A percentile compares a stretch with the other conserved stretches of the same genome.
These are phyloP conservation scores for Pongo pygmaeus DNA, from an alignment of 2,113 vertebrate genomes.

Conservation along the genomic window DNA sequence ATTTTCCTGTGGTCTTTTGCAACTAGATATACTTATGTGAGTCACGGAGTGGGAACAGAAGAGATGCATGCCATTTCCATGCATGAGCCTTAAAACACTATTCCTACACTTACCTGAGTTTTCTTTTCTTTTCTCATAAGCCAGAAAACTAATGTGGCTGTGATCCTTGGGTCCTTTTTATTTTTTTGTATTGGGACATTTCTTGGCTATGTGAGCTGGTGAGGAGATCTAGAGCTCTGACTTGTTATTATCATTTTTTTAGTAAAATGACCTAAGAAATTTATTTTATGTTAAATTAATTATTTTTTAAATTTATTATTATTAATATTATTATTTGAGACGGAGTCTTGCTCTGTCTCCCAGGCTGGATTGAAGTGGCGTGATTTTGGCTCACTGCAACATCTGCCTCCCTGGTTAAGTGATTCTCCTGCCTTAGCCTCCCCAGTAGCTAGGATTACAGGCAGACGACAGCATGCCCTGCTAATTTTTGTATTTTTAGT, in stretches of 20 bases:
- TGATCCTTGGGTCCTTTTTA: neutral
- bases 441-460: no score
- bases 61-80: neutral
- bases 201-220: neutral
- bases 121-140: neutral
- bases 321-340: no score
- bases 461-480: no score
- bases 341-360: no score
- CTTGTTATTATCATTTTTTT: neutral
- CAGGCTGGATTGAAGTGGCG: no score
- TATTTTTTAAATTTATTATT: no score
- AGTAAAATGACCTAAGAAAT: no score
- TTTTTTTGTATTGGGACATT: neutral
- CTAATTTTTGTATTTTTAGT: no score
- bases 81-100: neutral
- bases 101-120: neutral
- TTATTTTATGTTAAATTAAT: no score
- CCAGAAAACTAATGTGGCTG: neutral
- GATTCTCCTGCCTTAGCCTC: no score
- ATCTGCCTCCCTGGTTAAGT: no score
- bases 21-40: neutral
- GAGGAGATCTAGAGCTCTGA: neutral
- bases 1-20: neutral
- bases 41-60: neutral
- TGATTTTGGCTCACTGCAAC: no score